Base-by-base conservation (phyloP, 2,888 invertebrate species). In the Noctua janthe region DNA sequence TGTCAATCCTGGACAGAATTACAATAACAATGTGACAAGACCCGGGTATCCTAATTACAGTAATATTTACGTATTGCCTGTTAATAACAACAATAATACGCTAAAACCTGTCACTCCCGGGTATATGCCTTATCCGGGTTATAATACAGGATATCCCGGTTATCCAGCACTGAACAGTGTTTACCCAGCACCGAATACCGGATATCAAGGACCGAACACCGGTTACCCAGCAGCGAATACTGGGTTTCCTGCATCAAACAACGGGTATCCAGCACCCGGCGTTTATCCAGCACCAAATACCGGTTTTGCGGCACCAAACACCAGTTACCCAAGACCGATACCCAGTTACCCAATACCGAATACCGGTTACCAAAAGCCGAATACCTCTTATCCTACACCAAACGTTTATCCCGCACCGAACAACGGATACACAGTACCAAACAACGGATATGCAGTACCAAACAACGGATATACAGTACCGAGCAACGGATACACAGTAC, bases 91-190 rank as follows among this genome's bases (percentile, higher is more conserved):
- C 11, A 72, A 62, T 39, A 80, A 17, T 51, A 66, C 74, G 8
- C 17, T 64, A 11, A 49, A 81, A 5, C 49, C 80, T 29, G 56
- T 49, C 29, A 39, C 75, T 43, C 82, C 75, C 29, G 3, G 66
- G 29, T 23, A 20, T 29, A 20, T 15, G 17, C 75, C 23, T 17
- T 66, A 82, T 39, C 64, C 69, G 69, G 47, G 69, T 47, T 69
- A n/a, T 17, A 43, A 47, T 15, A n/a, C 80, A 13, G 74, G 64
- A 39, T 82, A 75, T 23, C 81, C 80, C 20, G n/a, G 17, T 6
- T 59, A 35, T 10, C 10, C 76, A 29, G 76, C 76, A 39, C 76
- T 3, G 7, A 76, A 49, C 3, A 39, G 10, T 10, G 20, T 49
- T 4, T 62, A 59, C 4, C 59, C 76, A n/a, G 20, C 7, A 17